Evolutionary conservation across 2,797 vertebrate genomes (phyloP).

Genomic region (Macropus fuliginosus): DNA sequence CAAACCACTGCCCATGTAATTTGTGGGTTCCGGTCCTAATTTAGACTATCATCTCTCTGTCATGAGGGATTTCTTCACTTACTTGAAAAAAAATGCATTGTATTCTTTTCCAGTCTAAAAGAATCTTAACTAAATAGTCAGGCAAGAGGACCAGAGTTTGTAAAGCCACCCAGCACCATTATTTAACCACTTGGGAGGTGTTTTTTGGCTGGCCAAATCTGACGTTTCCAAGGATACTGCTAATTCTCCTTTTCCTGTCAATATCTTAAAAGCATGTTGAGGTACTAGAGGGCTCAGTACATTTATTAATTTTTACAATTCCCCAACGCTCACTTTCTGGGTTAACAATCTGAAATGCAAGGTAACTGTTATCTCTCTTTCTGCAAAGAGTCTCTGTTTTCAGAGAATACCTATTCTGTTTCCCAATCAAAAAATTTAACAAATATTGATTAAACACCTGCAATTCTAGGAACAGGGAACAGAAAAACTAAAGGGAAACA

Average conservation of each 20-base stretch:
- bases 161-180: neutral
- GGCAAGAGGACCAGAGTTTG: neutral
- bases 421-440: neutral
- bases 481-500: neutral
- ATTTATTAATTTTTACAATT: neutral
- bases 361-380: neutral
- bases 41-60: slow-evolving; percentile 17
- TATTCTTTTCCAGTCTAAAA: neutral
- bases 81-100: neutral
- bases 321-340: neutral
- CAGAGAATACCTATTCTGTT: neutral
- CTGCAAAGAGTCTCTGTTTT: neutral
- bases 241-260: neutral
- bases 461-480: neutral
- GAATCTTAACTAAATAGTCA: neutral
- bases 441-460: neutral
- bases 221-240: neutral
- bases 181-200: neutral
- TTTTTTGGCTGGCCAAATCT: neutral
- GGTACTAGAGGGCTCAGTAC: neutral
- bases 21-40: slow-evolving; percentile 37
- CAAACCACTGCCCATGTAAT: slow-evolving; percentile 21
- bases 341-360: neutral
- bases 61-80: neutral
- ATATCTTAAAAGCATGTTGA: neutral